phyloP scores from a whole-genome alignment of 2,113 vertebrate genomes.

The Clupea harengus region DNA sequence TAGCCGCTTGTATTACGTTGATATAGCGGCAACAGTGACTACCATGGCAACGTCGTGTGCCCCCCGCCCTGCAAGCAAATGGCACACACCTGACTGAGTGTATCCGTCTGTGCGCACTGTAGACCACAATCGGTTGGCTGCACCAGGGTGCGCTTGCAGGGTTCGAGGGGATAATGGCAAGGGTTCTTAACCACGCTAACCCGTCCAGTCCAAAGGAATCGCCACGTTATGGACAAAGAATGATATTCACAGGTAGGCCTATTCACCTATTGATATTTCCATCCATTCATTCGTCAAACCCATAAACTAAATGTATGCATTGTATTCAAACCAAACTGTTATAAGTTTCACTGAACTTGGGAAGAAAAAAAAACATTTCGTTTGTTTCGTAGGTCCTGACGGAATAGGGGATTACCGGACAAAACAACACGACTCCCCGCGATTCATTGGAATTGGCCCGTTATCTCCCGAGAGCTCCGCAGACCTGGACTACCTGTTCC shows the following conservation, averaged over 20 bases:
- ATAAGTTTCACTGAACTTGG: neutral
- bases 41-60: conserved; percentile 52
- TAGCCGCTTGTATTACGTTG: neutral
- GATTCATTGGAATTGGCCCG: conserved; percentile 57
- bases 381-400: conserved; percentile 67
- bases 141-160: neutral
- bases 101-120: neutral
- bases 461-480: conserved; percentile 61
- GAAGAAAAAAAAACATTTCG: neutral
- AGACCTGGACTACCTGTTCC: conserved; percentile 66
- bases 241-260: conserved; percentile 69
- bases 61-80: conserved; percentile 37
- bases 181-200: conserved; percentile 17
- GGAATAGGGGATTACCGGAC: conserved; percentile 67
- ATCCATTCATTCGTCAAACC: neutral
- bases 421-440: conserved; percentile 56
- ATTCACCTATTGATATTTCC: neutral
- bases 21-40: conserved; percentile 35
- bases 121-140: neutral
- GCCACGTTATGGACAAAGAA: conserved; percentile 56
- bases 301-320: neutral
- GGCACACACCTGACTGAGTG: neutral
- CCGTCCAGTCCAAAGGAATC: neutral
- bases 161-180: neutral
- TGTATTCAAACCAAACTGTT: neutral